Base-by-base conservation (phyloP, 2,113 vertebrate genomes). In the Sinocyclocheilus anophthalmus region DNA sequence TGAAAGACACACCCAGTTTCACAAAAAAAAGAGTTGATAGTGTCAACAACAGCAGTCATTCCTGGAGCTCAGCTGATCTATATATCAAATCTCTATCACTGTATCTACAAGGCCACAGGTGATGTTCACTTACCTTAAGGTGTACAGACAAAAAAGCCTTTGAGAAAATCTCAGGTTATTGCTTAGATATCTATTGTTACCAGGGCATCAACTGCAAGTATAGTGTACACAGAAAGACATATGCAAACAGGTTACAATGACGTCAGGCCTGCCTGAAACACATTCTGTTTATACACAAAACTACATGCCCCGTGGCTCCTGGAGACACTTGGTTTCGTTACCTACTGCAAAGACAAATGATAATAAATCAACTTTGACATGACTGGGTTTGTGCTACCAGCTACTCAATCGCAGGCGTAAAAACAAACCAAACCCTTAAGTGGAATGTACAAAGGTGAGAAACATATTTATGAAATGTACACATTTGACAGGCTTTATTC, bases 1-100 rank as follows among this genome's bases (percentile, higher is more conserved):
- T 48, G 45, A 87, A 78, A 48, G 86, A 72, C 75, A 83, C 72
- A 70, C 85, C 80, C 61, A 48, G 79, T 81, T 67, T 81, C n/a
- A 65, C 39, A n/a, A 57, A 53, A 45, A 10, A 69, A 3, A 8
- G 8, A 48, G n/a, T 42, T 26, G 1, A 6, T 30, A 7, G 20
- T 45, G 37, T 75, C 50, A 24, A 48, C 57, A 37, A 42, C 30
- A 33, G 33, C 16, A 73, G 55, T 37, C 18, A n/a, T n/a, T 78
- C 2, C 48, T 24, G 53, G 72, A 45, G 42, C 57, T 37, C 22
- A 50, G 57, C 81, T 9, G 39, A 69, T 84, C 37, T 76, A 59
- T 76, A 18, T 37, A 22, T 79, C 20, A 24, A 16, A 42, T 61
- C 55, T 59, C 9, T 50, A 55, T 20, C 50, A 18, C 76, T 59